Conservation (phyloP, 2,888 invertebrate species). For the Orgyia antiqua region DNA sequence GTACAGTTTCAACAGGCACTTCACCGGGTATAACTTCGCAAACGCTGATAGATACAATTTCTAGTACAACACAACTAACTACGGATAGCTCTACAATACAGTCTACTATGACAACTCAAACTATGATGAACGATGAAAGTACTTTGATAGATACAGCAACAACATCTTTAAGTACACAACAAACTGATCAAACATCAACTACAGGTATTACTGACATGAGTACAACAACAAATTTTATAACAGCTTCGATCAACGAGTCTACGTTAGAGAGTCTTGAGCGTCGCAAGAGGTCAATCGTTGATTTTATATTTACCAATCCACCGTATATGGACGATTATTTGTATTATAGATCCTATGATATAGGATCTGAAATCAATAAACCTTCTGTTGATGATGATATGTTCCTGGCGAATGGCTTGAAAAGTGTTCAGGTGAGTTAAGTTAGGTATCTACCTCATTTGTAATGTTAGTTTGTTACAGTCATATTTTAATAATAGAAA, state of each 20-base stretch:
- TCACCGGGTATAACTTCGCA: slow-evolving; percentile 9
- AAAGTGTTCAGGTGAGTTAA: slow-evolving; percentile 58
- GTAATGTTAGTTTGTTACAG: too few species aligned
- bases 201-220: slow-evolving; percentile 16
- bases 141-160: slow-evolving; percentile 11
- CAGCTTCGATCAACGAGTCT: slow-evolving; percentile 27
- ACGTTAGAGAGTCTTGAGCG: slow-evolving; percentile 53
- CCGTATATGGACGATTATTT: slow-evolving; percentile 57
- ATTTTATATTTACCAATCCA: slow-evolving; percentile 61
- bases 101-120: slow-evolving; percentile 7
- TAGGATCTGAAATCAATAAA: slow-evolving; percentile 40
- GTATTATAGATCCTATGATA: slow-evolving; percentile 56
- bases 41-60: slow-evolving; percentile 4
- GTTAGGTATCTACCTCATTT: too few species aligned
- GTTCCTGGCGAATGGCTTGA: slow-evolving; percentile 64
- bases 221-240: slow-evolving; percentile 21
- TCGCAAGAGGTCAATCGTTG: slow-evolving; percentile 61
- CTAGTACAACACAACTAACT: slow-evolving; percentile 10
- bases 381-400: slow-evolving; percentile 41
- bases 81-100: slow-evolving; percentile 12
- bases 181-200: slow-evolving; percentile 17
- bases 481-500: too few species aligned
- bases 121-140: too few species aligned
- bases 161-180: slow-evolving; percentile 15
- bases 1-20: slow-evolving; percentile 4